Evolutionary conservation across 2,888 invertebrate species (phyloP), one percentile per base, ranked within the genome.

Genomic region (Drosophila melanocephala): DNA sequence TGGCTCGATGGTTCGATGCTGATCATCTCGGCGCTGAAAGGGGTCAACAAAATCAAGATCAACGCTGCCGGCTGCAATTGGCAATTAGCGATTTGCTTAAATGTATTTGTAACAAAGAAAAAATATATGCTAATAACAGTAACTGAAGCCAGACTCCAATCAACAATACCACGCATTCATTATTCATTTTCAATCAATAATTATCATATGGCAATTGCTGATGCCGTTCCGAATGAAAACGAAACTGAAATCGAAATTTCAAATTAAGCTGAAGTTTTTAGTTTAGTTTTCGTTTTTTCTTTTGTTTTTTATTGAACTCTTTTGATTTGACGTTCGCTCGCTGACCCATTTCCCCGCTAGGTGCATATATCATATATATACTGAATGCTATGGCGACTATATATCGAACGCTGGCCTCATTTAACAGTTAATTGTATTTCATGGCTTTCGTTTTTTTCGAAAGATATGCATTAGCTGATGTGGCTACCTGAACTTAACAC

Each of bases 131-230:
- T 26, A 47, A 26, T 26, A 47, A 16, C 26, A 26, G 47, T 19
- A 26, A 57, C 64, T 64, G 56, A 55, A 28, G 57, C 6, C 37
- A 22, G n/a, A 16, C 33, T 58, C 47, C 66, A 76, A 75, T 66
- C 76, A 72, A 79, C 77, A 72, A 77, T 63, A 68, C 47, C 33
- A 28, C 67, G 61, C 32, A 68, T 87, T 86, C 86, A 86, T 87
- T 89, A 77, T 75, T 81, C 70, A 84, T 77, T 72, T 75, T 79
- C 67, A 65, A 66, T 55, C 57, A 53, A 67, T 85, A 80, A 85
- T 86, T 83, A 83, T 47, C 26, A 26, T 75, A 52, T 64, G 57
- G 79, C 55, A 83, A 80, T 60, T 67, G 79, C 14, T 61, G 66
- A 59, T 58, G 66, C 42, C 53, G 52, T 39, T 53, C 12, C 37